These are phyloP conservation scores for Agrotis ipsilon DNA, from an alignment of 2,888 invertebrate genomes.

Conservation along the genomic window DNA sequence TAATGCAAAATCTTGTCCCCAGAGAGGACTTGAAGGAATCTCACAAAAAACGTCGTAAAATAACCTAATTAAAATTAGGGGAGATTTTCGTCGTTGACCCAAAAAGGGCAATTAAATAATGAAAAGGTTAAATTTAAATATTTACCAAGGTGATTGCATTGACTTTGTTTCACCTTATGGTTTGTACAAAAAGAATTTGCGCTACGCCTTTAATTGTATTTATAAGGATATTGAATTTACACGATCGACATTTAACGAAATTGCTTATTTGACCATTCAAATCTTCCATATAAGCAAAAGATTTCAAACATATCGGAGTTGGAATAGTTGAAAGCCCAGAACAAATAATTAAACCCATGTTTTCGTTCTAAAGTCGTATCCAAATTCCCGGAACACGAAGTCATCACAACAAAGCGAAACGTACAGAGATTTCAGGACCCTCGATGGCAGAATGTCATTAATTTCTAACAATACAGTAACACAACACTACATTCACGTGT, in stretches of 20 bases:
- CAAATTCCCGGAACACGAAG: constrained; percentile 6
- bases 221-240: constrained; percentile 16
- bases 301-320: neutral
- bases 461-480: constrained; percentile 47
- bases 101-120: constrained; percentile 49
- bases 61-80: constrained; percentile 43
- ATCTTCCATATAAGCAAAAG: neutral
- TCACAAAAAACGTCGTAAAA: constrained; percentile 28
- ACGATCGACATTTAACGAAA: neutral
- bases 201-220: constrained; percentile 19
- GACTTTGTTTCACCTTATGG: constrained; percentile 52
- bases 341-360: neutral
- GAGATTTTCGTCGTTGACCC: constrained; percentile 42
- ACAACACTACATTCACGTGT: constrained; percentile 25
- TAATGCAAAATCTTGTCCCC: constrained; percentile 15
- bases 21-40: constrained; percentile 9
- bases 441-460: constrained; percentile 28
- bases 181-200: constrained; percentile 37
- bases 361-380: constrained; percentile 1
- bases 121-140: constrained; percentile 55
- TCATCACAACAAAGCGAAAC: constrained; percentile 17
- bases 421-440: constrained; percentile 8
- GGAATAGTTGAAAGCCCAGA: neutral
- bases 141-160: constrained; percentile 53
- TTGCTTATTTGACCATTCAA: neutral